Evolutionary conservation across 2,888 invertebrate genomes (phyloP).

Genomic region (Artemia sinica): DNA sequence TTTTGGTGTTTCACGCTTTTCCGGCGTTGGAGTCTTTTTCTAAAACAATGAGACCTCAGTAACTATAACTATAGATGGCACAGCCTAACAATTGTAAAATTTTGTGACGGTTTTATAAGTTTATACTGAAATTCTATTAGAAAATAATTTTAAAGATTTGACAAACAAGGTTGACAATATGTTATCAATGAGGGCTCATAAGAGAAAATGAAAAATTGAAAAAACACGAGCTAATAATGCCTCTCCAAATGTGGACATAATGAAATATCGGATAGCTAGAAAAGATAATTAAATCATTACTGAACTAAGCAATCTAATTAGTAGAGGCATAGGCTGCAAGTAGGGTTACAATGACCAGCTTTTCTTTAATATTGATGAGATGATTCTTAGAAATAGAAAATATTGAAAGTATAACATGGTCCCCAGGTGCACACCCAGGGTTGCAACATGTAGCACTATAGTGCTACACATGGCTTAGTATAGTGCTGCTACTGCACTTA

Average conservation of each 20-base stretch:
- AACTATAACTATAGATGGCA: not conserved
- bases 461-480: no score
- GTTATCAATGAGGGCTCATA: not conserved
- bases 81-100: not conserved
- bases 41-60: constrained; percentile 15
- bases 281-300: constrained; percentile 16
- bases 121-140: not conserved
- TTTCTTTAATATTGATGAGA: no score
- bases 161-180: not conserved
- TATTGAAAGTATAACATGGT: no score
- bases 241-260: not conserved
- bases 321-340: constrained; percentile 18
- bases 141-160: constrained; percentile 4
- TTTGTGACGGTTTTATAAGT: not conserved
- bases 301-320: constrained; percentile 14
- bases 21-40: constrained; percentile 25
- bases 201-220: not conserved
- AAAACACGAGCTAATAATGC: no score
- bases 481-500: no score
- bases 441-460: no score
- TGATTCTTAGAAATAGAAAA: no score
- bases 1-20: constrained; percentile 25
- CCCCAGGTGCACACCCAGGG: no score
- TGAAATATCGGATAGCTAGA: not conserved
- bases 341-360: not conserved